A percentile compares a stretch with the other conserved stretches of the same genome.
Evolutionary conservation across 2,797 vertebrate genomes (phyloP).

Genomic region (Artibeus lituratus): DNA sequence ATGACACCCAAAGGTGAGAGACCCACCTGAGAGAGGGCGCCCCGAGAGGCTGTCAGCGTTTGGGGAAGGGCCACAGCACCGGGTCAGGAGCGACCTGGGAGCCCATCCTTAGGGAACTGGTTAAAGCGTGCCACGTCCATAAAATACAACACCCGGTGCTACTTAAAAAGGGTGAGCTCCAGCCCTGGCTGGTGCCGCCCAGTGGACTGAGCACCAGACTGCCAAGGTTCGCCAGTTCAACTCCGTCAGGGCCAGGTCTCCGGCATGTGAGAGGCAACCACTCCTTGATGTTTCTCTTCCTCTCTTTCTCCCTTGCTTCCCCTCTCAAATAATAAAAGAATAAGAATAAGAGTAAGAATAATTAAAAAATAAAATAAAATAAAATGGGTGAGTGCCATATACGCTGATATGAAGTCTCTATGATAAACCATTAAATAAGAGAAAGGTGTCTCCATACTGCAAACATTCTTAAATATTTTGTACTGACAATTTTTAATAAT

Average conservation of each 20-base stretch:
- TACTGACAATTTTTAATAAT: not conserved
- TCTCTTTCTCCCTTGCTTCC: no score
- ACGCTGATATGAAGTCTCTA: not conserved
- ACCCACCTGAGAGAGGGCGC: not conserved
- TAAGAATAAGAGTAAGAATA: no score
- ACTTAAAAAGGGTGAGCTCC: not conserved
- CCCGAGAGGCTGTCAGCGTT: not conserved
- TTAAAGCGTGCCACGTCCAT: fast-evolving
- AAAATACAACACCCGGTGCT: not conserved
- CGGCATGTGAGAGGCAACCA: no score
- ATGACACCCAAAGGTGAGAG: not conserved
- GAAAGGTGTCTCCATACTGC: not conserved
- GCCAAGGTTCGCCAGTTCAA: no score
- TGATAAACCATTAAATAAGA: not conserved
- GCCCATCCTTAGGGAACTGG: not conserved
- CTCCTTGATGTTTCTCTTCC: no score
- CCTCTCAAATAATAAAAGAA: no score
- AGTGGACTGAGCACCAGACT: no score
- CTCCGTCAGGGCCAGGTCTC: no score
- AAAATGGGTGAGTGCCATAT: not conserved
- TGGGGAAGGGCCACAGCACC: fast-evolving
- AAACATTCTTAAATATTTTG: not conserved
- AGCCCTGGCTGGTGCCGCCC: no score
- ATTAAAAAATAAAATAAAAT: no score
- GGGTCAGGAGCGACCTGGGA: not conserved